phyloP scores from a whole-genome alignment of 2,797 vertebrate genomes.

The Xenentodon cancila region DNA sequence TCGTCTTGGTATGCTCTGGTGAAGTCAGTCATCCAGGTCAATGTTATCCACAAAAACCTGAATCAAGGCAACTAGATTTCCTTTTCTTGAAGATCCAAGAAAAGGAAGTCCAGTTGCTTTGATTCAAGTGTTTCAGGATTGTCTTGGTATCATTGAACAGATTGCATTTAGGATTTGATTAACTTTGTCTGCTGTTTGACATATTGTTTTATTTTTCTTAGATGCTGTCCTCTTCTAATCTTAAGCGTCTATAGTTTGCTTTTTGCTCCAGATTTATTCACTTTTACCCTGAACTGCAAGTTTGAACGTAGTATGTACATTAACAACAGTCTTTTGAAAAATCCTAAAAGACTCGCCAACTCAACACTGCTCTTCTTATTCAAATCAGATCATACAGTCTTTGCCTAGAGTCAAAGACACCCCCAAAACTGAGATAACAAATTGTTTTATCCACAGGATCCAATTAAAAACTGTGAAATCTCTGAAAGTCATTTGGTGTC shows the following conservation, averaged over 20 bases:
- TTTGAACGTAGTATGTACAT: background rate
- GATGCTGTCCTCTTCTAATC: background rate
- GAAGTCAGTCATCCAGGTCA: too few species aligned
- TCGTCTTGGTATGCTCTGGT: too few species aligned
- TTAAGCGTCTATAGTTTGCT: background rate
- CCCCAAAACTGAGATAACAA: constrained; percentile 60
- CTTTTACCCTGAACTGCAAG: background rate
- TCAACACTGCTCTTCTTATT: constrained; percentile 34
- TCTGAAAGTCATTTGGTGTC: constrained; percentile 65
- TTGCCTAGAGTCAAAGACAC: constrained; percentile 58
- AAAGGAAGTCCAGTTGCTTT: too few species aligned
- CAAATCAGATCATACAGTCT: constrained; percentile 50
- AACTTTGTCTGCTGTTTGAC: too few species aligned
- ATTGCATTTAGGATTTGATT: too few species aligned
- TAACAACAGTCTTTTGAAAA: constrained; percentile 27
- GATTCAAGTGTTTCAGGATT: too few species aligned
- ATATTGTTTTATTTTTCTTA: too few species aligned
- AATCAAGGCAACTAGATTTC: too few species aligned
- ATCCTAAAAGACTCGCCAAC: constrained; percentile 24
- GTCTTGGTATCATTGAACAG: too few species aligned
- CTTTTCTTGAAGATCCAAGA: too few species aligned
- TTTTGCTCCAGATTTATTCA: background rate
- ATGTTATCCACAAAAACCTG: too few species aligned
- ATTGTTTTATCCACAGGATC: constrained; percentile 73
- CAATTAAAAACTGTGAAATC: constrained; percentile 79